Percentiles rank a stretch among this genome's conserved stretches.
These are phyloP conservation scores for Beroe forskalii DNA, from an alignment of 37 sponge, comb jelly and placozoan species.

Conservation along the genomic window DNA sequence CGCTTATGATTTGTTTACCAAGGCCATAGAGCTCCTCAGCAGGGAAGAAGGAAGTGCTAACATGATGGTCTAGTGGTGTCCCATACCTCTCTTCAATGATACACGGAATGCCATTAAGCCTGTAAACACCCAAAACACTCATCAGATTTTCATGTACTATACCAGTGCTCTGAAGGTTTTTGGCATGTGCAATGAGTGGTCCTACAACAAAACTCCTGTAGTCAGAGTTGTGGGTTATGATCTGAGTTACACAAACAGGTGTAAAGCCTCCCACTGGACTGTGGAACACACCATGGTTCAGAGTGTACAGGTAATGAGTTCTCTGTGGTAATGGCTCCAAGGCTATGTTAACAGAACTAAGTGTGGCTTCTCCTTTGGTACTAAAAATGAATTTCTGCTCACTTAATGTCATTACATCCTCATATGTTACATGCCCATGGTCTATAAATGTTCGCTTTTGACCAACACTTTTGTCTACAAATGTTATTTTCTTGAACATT, in stretches of 20 bases:
- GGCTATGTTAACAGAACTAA: neutral
- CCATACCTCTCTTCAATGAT: neutral
- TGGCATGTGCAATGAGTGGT: conserved; percentile 11
- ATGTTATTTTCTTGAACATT: neutral
- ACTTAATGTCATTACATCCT: neutral
- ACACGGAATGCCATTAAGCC: neutral
- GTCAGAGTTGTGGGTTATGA: conserved; percentile 32
- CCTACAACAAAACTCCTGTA: conserved; percentile 10
- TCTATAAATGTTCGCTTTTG: neutral
- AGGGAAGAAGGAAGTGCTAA: neutral
- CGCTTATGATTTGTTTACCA: neutral
- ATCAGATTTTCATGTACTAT: neutral
- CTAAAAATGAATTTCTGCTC: neutral
- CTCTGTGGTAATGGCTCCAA: neutral
- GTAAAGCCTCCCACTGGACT: neutral
- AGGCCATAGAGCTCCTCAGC: neutral
- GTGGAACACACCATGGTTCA: neutral
- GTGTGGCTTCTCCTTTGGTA: conserved; percentile 14
- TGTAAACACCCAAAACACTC: neutral
- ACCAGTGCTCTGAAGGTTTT: neutral
- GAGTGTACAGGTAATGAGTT: conserved; percentile 20
- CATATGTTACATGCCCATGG: conserved; percentile 5
- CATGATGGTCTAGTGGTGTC: neutral
- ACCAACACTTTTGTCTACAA: neutral
- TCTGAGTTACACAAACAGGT: neutral